phyloP scores from a whole-genome alignment of 2,888 invertebrate genomes.

The Dichetophora obliterata region DNA sequence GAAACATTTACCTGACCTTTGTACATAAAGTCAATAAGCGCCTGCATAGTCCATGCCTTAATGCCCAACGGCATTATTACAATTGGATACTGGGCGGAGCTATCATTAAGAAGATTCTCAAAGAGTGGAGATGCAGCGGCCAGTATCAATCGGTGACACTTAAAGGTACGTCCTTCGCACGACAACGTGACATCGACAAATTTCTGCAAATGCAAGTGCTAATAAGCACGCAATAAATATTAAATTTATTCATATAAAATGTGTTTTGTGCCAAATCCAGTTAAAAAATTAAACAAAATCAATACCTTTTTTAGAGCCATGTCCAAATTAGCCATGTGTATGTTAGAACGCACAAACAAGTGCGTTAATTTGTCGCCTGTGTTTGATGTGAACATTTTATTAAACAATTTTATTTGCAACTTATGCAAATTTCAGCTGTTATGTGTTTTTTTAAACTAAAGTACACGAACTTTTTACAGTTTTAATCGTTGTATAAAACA shows the following conservation, averaged over 20 bases:
- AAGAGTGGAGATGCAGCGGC: conserved; percentile 85
- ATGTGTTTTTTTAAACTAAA: too few species aligned
- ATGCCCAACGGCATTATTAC: conserved; percentile 82
- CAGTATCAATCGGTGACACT: conserved; percentile 86
- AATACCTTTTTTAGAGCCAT: conserved; percentile 40
- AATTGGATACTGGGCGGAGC: conserved; percentile 84
- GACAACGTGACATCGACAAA: conserved; percentile 88
- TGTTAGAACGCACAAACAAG: conserved; percentile 41
- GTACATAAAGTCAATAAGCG: conserved; percentile 87
- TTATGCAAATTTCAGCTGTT: too few species aligned
- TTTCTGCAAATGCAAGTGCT: conserved; percentile 50
- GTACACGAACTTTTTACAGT: background rate
- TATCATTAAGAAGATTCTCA: conserved; percentile 59
- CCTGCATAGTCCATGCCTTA: conserved; percentile 83
- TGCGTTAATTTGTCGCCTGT: conserved; percentile 17
- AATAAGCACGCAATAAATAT: background rate
- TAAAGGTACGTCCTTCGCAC: conserved; percentile 81
- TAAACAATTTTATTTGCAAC: too few species aligned
- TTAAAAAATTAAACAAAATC: background rate
- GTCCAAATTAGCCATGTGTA: conserved; percentile 43
- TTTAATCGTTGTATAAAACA: background rate
- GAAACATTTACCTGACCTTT: conserved; percentile 85
- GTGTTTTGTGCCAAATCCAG: background rate
- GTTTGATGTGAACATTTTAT: conserved; percentile 16
- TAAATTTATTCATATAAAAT: background rate